A percentile compares a stretch with the other conserved stretches of the same genome.
Conservation (phyloP, 2,113 vertebrate genomes). For the Bungarus multicinctus region DNA sequence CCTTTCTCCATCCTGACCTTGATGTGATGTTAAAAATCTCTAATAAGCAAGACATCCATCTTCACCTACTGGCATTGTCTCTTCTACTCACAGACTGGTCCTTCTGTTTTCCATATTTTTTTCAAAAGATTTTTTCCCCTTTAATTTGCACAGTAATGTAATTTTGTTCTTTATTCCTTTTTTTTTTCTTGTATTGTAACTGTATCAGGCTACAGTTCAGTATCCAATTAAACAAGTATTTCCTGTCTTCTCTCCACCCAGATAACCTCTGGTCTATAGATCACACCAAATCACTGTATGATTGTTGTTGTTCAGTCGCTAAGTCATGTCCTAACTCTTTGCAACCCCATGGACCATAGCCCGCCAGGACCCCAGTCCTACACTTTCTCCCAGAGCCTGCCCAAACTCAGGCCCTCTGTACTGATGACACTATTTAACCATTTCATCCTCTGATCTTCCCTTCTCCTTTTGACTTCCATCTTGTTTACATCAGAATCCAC, state of each 20-base stretch:
- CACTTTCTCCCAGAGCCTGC: neutral
- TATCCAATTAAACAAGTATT: neutral
- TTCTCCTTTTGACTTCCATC: neutral
- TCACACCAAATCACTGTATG: neutral
- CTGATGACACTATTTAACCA: neutral
- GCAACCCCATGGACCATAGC: neutral
- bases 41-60: constrained; percentile 19
- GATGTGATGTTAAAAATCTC: constrained; percentile 23
- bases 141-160: neutral
- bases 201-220: neutral
- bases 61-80: constrained; percentile 2
- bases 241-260: neutral
- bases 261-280: neutral
- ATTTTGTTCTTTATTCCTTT: neutral
- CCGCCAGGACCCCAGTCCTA: neutral
- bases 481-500: neutral
- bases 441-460: neutral
- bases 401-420: neutral
- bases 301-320: neutral
- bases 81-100: neutral
- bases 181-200: neutral
- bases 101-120: neutral
- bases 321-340: neutral
- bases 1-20: constrained; percentile 14
- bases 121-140: neutral